Base-by-base conservation (phyloP, 92 coral and sea anemone genomes). In the Epizoanthus scotinus region DNA sequence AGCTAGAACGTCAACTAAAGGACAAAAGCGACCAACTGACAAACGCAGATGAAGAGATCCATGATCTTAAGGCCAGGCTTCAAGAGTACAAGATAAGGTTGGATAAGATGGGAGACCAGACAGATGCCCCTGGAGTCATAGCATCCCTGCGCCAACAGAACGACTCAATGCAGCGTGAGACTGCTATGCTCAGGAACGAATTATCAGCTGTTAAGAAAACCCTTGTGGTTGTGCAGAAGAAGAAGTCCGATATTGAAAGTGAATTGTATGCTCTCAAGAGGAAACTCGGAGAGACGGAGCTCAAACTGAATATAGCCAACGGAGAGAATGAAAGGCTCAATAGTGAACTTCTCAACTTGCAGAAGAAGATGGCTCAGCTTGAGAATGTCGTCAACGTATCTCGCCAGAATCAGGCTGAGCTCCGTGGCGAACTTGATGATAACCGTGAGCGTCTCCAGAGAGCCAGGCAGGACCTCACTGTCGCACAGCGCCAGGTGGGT, bases 151-250 rank as follows among this genome's bases (percentile, higher is more conserved):
- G 97, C 26, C 86, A 89, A 63, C 98, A 92, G 68, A 91, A 87
- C 66, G 91, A 93, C 73, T 81, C 90, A 34, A 74, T 96, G 42
- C 98, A 96, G 79, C 94, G 94, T 47, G 99, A 96, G 56, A 93
- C 88, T 89, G 87, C 91, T 72, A 93, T 92, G 93, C 86, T 93
- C 2, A 96, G 78, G 82, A 92, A 91, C 66, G 99, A 96, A 59
- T 77, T 96, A 58, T 86, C 83, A 34, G 80, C 93, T 54, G 63
- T 88, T 63, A 90, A 91, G 71, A 56, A 36, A 38, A 71, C 87
- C 58, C 87, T 91, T 55, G 56, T 81, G 24, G 98, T 93, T 17
- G 79, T 88, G 62, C 95, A 93, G 81, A 96, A 91, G 82, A 90
- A 86, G 24, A 92, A 87, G 64, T 73, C 87, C 50, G 94, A 93